phyloP scores from a whole-genome alignment of 2,888 invertebrate species.

The Ganaspis brasiliensis region DNA sequence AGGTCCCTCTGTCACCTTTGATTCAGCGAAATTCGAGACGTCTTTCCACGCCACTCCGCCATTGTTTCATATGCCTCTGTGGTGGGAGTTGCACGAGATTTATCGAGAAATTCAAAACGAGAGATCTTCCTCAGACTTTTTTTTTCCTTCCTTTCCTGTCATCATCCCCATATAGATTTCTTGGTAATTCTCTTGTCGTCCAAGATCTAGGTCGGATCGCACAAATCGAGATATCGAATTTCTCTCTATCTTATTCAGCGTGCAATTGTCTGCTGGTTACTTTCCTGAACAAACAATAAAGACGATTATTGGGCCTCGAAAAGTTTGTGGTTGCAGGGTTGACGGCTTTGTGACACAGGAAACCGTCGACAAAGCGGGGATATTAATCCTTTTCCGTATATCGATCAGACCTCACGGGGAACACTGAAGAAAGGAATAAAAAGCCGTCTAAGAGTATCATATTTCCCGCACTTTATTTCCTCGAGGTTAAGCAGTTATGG shows the following conservation, averaged over 20 bases:
- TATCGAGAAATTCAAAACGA: slow-evolving; percentile 75
- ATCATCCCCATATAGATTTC: slow-evolving; percentile 6
- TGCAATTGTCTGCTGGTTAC: slow-evolving; percentile 33
- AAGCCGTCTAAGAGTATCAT: slow-evolving; percentile 14
- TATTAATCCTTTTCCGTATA: slow-evolving; percentile 40
- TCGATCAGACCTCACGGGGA: not conserved
- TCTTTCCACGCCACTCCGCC: slow-evolving; percentile 75
- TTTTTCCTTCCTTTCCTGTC: slow-evolving; percentile 19
- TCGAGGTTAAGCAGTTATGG: not conserved
- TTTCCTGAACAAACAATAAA: slow-evolving; percentile 27
- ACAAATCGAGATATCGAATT: slow-evolving; percentile 31
- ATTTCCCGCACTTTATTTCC: not conserved
- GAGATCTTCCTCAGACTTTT: slow-evolving; percentile 55
- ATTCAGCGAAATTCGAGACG: slow-evolving; percentile 81
- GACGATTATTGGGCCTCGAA: slow-evolving; percentile 16
- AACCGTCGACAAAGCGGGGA: slow-evolving; percentile 17
- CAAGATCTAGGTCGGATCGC: slow-evolving; percentile 28
- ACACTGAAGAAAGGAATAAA: not conserved
- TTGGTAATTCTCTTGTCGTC: slow-evolving; percentile 30
- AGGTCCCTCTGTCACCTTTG: slow-evolving; percentile 72
- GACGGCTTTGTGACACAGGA: slow-evolving; percentile 40
- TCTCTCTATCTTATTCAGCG: slow-evolving; percentile 2
- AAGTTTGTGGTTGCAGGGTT: slow-evolving; percentile 9
- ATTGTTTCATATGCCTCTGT: slow-evolving; percentile 77
- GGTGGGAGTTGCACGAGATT: slow-evolving; percentile 62